Evolutionary conservation across 1,140 invertebrate genomes (phyloP), one percentile per base, ranked within the genome.

Genomic region (Zaprionus kolodkinae): DNA sequence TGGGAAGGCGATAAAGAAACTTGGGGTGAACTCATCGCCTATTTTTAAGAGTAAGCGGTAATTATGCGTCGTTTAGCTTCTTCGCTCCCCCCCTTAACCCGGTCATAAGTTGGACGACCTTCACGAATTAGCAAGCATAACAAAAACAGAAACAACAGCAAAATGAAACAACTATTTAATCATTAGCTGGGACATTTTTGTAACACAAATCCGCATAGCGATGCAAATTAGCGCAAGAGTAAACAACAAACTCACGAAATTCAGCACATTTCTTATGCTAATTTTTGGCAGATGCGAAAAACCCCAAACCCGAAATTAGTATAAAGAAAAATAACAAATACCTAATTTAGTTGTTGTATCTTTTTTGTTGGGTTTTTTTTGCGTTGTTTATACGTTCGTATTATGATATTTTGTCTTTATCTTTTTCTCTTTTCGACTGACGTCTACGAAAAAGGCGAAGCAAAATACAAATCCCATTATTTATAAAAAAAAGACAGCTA

Each of bases 201-300:
- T 87, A 80, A 80, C 67, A 74, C 61, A 84, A 89, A 90, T 89
- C 86, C 86, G 86, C 86, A 89, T 89, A 90, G 86, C 86, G 69
- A 89, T 90, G 86, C 86, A 89, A 89, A 90, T 90, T 74, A 89
- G 73, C 52, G 43, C 6, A 27, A 12, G 27, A 62, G 75, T 61
- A 74, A 72, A 54, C 35, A 76, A 36, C 40, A 27, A 12, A 63
- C 13, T n/a, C 38, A 54, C 17, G 25, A 64, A 72, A 73, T 72
- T 89, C 84, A 88, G 84, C 85, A 89, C 85, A 88, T 88, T 88
- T 89, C 85, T 81, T 89, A 89, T 89, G 85, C 78, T 85, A 88
- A 89, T 88, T 88, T 89, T 89, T 81, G 57, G 85, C 81, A 59
- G 68, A 80, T 78, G 80, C 80, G 78, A 87, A 88, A 88, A 87